Evolutionary conservation across 1,140 invertebrate species (phyloP).

Genomic region (Hylyphantes graminicola): DNA sequence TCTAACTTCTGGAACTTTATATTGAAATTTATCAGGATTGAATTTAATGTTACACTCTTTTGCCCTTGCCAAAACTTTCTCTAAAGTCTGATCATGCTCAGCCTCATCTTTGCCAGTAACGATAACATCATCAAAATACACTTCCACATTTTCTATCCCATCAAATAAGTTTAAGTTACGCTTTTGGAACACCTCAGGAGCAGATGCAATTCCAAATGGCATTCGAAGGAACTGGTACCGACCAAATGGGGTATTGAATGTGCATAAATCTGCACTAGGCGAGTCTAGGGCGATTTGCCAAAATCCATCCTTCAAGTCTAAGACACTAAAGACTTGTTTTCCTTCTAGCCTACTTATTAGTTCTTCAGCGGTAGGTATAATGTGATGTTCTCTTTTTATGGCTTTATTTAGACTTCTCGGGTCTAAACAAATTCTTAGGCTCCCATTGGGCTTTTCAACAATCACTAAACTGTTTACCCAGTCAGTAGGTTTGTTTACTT

Average conservation of each 20-base stretch:
- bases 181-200: slow-evolving; percentile 64
- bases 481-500: slow-evolving; percentile 64
- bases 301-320: slow-evolving; percentile 36
- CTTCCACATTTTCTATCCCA: neutral
- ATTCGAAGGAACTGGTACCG: slow-evolving; percentile 67
- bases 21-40: slow-evolving; percentile 52
- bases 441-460: slow-evolving; percentile 60
- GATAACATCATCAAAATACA: slow-evolving; percentile 50
- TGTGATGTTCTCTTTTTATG: slow-evolving; percentile 50
- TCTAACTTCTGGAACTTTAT: slow-evolving; percentile 42
- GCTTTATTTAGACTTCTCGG: slow-evolving; percentile 64
- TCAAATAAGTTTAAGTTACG: neutral
- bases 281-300: slow-evolving; percentile 11
- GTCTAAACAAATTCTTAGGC: slow-evolving; percentile 61
- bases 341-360: slow-evolving; percentile 37
- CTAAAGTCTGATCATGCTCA: slow-evolving; percentile 12
- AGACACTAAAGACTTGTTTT: slow-evolving; percentile 6
- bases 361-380: slow-evolving; percentile 14
- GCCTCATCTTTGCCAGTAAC: slow-evolving; percentile 12
- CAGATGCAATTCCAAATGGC: slow-evolving; percentile 69
- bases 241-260: slow-evolving; percentile 61
- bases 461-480: slow-evolving; percentile 62
- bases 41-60: slow-evolving; percentile 27
- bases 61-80: neutral
- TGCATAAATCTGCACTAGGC: slow-evolving; percentile 19